phyloP scores from a whole-genome alignment of 1,140 invertebrate genomes.

The Drosophila biarmipes region DNA sequence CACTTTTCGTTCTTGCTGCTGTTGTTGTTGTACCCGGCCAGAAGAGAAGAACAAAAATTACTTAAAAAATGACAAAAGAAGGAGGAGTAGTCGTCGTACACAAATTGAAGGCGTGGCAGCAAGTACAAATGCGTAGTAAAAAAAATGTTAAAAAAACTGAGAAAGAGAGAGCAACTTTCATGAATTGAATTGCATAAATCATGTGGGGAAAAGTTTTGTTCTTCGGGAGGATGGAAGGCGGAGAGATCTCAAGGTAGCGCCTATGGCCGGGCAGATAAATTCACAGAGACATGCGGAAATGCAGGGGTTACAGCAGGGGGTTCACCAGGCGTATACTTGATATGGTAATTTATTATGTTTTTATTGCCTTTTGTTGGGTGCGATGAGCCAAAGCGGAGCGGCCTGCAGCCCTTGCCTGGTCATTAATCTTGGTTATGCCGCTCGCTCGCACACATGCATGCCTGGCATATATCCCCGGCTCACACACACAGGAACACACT shows the following conservation, averaged over 20 bases:
- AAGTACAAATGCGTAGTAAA: constrained; percentile 40
- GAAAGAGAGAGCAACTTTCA: constrained; percentile 61
- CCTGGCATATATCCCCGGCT: not conserved
- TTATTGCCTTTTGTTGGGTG: constrained; percentile 76
- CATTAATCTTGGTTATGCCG: constrained; percentile 84
- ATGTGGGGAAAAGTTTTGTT: constrained; percentile 64
- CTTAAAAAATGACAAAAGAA: constrained; percentile 40
- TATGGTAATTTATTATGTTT: constrained; percentile 84
- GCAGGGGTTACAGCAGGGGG: constrained; percentile 31
- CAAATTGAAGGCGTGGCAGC: constrained; percentile 52
- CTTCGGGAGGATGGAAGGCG: constrained; percentile 6
- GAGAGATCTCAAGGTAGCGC: constrained; percentile 25
- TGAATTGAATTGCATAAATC: constrained; percentile 84
- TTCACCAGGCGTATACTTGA: constrained; percentile 68
- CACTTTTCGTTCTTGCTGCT: constrained; percentile 22
- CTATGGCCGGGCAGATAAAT: constrained; percentile 40
- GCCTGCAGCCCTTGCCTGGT: constrained; percentile 71
- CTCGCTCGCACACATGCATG: constrained; percentile 48
- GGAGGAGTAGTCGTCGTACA: constrained; percentile 20
- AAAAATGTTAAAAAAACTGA: constrained; percentile 31
- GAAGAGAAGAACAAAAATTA: constrained; percentile 34
- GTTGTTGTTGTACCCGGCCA: too few species aligned
- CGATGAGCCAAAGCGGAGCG: constrained; percentile 56
- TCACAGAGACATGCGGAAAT: constrained; percentile 63
- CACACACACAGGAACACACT: constrained; percentile 27